Conservation (phyloP, 2,113 vertebrate species). For the Psittacus erithacus region DNA sequence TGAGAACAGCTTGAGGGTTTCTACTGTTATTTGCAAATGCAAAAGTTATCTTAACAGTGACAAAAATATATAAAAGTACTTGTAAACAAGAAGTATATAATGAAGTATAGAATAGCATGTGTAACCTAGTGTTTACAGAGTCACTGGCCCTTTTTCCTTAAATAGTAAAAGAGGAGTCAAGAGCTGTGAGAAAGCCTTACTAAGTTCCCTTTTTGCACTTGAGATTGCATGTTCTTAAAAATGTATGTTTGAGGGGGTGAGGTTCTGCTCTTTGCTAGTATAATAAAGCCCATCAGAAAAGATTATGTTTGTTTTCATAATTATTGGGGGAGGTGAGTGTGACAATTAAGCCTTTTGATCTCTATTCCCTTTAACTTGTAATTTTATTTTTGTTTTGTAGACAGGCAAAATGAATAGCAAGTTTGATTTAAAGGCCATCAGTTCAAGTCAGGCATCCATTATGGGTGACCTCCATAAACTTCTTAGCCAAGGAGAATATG, state of each 20-base stretch:
- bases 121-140: background rate
- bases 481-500: constrained; percentile 57
- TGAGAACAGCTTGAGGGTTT: background rate
- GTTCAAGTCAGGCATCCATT: background rate
- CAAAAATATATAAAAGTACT: background rate
- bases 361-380: background rate
- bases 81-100: background rate
- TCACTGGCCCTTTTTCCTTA: background rate
- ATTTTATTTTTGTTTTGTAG: background rate
- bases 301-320: background rate
- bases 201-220: background rate
- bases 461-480: constrained; percentile 45
- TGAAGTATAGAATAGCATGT: background rate
- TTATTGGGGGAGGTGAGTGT: background rate
- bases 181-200: background rate
- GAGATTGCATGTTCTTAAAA: background rate
- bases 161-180: background rate
- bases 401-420: constrained; percentile 45
- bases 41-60: background rate
- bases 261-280: background rate
- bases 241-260: background rate
- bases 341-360: background rate
- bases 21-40: background rate
- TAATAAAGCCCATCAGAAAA: background rate
- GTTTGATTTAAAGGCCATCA: background rate